Evolutionary conservation across 2,888 invertebrate genomes (phyloP).

Genomic region (Ophion obscuratus): DNA sequence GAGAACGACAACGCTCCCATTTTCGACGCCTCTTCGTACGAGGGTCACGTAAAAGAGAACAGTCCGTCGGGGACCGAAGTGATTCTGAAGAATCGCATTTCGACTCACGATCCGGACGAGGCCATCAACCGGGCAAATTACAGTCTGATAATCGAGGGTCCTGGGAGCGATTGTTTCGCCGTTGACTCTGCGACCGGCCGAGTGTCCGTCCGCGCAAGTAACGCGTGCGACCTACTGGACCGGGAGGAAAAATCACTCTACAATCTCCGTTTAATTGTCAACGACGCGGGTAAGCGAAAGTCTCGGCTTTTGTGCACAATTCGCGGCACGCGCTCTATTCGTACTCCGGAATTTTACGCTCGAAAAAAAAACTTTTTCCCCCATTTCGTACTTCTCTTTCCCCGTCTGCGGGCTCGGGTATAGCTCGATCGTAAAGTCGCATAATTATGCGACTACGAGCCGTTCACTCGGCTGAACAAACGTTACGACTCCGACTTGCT

Average conservation of each 20-base stretch:
- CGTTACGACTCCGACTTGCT: conserved; percentile 52
- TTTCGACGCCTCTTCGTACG: conserved; percentile 90
- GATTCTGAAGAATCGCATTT: conserved; percentile 88
- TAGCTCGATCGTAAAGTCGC: conserved; percentile 35
- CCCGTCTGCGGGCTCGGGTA: neutral
- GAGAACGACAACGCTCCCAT: conserved; percentile 94
- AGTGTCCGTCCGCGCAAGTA: conserved; percentile 86
- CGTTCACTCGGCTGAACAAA: conserved; percentile 58
- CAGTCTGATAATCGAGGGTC: conserved; percentile 89
- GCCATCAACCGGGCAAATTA: conserved; percentile 88
- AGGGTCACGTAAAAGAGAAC: conserved; percentile 92
- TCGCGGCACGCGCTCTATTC: neutral
- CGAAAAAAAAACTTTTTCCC: conserved; percentile 11
- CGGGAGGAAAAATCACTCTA: conserved; percentile 90
- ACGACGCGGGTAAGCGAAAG: conserved; percentile 86
- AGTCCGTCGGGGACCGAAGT: conserved; percentile 89
- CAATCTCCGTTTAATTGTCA: conserved; percentile 89
- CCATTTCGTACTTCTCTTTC: conserved; percentile 16
- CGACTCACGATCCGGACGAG: conserved; percentile 90
- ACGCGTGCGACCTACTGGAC: conserved; percentile 86
- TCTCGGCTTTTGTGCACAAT: neutral
- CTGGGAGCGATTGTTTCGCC: conserved; percentile 90
- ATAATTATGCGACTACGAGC: conserved; percentile 43
- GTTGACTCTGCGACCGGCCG: conserved; percentile 88
- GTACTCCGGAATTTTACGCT: neutral